phyloP scores from a whole-genome alignment of 2,113 vertebrate species.

The Barbus barbus region DNA sequence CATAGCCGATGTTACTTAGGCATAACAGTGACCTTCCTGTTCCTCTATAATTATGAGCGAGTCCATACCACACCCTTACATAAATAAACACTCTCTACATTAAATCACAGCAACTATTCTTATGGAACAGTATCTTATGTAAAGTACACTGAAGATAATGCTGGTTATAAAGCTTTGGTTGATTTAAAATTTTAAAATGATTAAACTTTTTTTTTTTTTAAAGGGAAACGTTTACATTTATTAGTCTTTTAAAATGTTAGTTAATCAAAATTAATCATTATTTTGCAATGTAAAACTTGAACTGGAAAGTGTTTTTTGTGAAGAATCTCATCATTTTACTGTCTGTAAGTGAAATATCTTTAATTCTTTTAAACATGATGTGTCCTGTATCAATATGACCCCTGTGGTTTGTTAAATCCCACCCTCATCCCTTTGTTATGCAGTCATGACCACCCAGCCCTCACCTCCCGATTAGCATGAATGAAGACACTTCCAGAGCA shows the following conservation, averaged over 20 bases:
- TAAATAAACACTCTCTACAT: slow-evolving; percentile 1
- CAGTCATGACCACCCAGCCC: not conserved
- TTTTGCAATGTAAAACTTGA: not conserved
- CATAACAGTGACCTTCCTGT: slow-evolving; percentile 30
- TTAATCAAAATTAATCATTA: not conserved
- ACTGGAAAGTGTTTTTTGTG: not conserved
- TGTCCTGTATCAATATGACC: not conserved
- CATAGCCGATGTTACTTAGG: not conserved
- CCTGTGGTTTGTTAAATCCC: not conserved
- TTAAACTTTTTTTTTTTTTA: too few relatives aligned
- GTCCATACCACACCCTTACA: not conserved
- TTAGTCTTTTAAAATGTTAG: too few relatives aligned
- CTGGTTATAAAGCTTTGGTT: not conserved
- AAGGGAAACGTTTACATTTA: too few relatives aligned
- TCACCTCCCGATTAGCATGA: not conserved
- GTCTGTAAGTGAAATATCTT: not conserved
- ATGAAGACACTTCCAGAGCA: not conserved
- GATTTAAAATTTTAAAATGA: too few relatives aligned
- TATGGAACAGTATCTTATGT: not conserved
- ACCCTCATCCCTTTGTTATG: slow-evolving; percentile 30
- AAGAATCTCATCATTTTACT: not conserved
- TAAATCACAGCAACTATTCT: not conserved
- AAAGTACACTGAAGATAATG: not conserved
- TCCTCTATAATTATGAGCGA: slow-evolving; percentile 24
- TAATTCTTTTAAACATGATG: not conserved